These are phyloP conservation scores for Drosophila arawakana DNA, from an alignment of 1,140 invertebrate genomes.

Conservation along the genomic window DNA sequence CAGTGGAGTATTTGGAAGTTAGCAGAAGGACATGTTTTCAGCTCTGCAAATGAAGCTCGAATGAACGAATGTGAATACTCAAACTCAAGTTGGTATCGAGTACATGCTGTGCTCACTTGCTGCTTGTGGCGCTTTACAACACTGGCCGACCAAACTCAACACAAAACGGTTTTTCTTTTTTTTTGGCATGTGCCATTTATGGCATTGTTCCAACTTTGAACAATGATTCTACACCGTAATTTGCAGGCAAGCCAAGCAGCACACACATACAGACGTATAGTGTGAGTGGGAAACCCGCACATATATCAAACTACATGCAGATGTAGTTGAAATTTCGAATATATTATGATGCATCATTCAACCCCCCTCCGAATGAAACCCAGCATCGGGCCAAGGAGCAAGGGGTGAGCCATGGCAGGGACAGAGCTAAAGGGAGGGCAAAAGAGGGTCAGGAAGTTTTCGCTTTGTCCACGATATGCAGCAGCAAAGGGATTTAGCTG, in stretches of 20 bases:
- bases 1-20: background rate
- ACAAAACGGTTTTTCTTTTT: conserved; percentile 51
- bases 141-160: conserved; percentile 30
- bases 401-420: background rate
- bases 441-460: background rate
- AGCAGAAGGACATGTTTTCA: background rate
- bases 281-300: conserved; percentile 12
- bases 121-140: conserved; percentile 9
- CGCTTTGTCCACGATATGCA: conserved; percentile 24
- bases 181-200: conserved; percentile 82
- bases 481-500: conserved; percentile 35
- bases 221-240: conserved; percentile 71
- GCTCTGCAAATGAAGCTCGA: background rate
- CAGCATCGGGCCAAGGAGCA: conserved; percentile 10
- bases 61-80: conserved; percentile 3
- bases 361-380: conserved; percentile 19
- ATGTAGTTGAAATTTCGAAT: conserved; percentile 54
- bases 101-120: background rate
- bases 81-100: conserved; percentile 5
- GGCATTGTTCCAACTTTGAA: conserved; percentile 75
- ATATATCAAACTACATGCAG: conserved; percentile 60
- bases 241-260: conserved; percentile 54
- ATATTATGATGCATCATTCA: conserved; percentile 45
- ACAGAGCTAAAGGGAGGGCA: background rate
- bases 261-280: background rate